Conservation (phyloP, 2,888 invertebrate species). For the Nasonovia ribisnigri region DNA sequence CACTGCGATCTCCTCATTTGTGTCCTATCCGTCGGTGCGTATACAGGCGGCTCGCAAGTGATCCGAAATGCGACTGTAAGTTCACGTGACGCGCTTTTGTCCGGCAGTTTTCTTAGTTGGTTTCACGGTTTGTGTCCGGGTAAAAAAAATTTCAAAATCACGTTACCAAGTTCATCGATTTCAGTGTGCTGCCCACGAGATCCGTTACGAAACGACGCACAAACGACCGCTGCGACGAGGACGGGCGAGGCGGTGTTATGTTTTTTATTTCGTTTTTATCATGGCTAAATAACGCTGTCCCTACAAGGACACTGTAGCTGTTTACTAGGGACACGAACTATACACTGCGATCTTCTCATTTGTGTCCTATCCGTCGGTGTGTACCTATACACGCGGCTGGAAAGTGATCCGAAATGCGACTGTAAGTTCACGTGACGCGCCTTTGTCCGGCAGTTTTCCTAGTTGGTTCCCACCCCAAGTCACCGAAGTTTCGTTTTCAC, state of each 20-base stretch:
- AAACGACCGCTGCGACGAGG: neutral
- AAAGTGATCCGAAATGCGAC: neutral
- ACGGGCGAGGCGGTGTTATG: neutral
- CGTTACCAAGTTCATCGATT: neutral
- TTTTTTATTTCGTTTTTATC: constrained; percentile 41
- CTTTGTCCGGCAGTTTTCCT: neutral
- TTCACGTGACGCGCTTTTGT: neutral
- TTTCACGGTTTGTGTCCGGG: neutral
- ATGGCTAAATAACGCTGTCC: constrained; percentile 27
- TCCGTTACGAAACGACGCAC: neutral
- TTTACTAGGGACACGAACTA: neutral
- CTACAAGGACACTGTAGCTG: neutral
- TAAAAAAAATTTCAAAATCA: neutral
- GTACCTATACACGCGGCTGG: neutral
- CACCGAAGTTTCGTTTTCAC: neutral
- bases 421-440: neutral
- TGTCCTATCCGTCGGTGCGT: neutral
- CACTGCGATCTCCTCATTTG: neutral
- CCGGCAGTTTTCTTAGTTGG: neutral
- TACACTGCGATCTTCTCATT: neutral
- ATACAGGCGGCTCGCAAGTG: neutral
- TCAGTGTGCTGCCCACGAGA: neutral
- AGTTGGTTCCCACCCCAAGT: neutral
- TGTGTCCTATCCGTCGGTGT: neutral
- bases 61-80: neutral